Conservation (phyloP, 2,113 vertebrate genomes). For the Pandion haliaetus region DNA sequence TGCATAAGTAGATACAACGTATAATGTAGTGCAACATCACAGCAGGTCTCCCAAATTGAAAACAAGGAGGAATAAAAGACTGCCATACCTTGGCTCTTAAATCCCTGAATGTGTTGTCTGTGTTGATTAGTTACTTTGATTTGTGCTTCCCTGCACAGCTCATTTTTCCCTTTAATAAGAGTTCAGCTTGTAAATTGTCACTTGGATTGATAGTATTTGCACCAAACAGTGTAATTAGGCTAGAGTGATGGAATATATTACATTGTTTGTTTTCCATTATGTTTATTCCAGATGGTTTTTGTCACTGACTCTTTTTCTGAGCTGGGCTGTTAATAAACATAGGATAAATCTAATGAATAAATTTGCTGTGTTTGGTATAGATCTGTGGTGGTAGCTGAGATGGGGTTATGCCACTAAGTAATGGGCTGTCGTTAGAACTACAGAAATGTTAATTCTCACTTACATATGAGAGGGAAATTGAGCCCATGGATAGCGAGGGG, state of each 20-base stretch:
- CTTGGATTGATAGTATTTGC: slow-evolving; percentile 42
- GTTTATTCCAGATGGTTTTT: slow-evolving; percentile 63
- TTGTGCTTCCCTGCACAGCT: slow-evolving; percentile 30
- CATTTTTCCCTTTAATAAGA: slow-evolving; percentile 57
- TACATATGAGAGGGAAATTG: not conserved
- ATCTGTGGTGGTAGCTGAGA: not conserved
- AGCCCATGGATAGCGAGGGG: not conserved
- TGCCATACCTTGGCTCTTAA: slow-evolving; percentile 30
- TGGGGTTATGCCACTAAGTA: not conserved
- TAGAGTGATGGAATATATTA: slow-evolving; percentile 45
- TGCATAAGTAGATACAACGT: not conserved
- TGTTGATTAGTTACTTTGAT: slow-evolving; percentile 63
- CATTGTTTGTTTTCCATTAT: slow-evolving; percentile 63
- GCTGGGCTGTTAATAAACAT: slow-evolving; percentile 45
- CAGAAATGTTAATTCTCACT: not conserved
- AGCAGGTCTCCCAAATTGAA: slow-evolving; percentile 48
- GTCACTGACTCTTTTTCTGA: slow-evolving; percentile 47
- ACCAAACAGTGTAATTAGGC: slow-evolving; percentile 54
- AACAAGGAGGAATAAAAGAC: slow-evolving; percentile 46
- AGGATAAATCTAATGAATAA: slow-evolving; percentile 51
- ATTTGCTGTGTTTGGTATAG: not conserved
- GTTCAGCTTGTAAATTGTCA: slow-evolving; percentile 51
- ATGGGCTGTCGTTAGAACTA: not conserved
- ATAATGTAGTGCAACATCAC: slow-evolving; percentile 35
- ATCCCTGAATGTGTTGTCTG: slow-evolving; percentile 27